phyloP scores from a whole-genome alignment of 2,113 vertebrate species.

The Nymphicus hollandicus region DNA sequence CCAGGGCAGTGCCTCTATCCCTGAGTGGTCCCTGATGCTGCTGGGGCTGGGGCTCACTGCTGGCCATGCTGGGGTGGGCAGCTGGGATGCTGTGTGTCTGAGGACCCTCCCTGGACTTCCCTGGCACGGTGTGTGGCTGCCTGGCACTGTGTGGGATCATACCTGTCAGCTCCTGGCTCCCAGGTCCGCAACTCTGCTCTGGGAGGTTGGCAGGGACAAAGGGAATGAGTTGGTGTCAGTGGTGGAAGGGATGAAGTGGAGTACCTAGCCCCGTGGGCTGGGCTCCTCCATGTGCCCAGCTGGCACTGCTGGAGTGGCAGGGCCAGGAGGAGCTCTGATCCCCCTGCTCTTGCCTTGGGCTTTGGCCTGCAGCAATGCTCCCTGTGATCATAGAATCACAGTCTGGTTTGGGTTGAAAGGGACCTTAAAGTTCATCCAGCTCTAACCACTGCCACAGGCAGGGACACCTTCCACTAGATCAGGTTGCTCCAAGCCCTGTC shows the following conservation, averaged over 20 bases:
- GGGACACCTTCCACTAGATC: neutral
- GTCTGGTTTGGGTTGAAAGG: neutral
- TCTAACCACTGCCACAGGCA: neutral
- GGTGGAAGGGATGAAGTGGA: neutral
- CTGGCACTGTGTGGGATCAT: accelerated
- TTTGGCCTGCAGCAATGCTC: neutral
- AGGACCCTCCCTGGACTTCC: neutral
- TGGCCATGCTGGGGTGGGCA: neutral
- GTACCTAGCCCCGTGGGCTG: neutral
- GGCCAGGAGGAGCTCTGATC: neutral
- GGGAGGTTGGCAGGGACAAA: neutral
- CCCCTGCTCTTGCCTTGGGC: neutral
- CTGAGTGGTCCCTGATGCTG: neutral
- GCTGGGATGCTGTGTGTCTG: neutral
- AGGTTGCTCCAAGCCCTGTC: neutral
- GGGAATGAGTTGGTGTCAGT: neutral
- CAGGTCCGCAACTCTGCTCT: neutral
- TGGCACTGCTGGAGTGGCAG: neutral
- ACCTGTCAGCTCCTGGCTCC: neutral
- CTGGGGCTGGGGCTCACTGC: neutral
- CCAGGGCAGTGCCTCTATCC: neutral
- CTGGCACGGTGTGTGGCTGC: no score
- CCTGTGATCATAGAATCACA: neutral
- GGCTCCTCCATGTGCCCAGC: neutral
- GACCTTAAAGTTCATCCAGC: neutral